A percentile compares a stretch with the other conserved stretches of the same genome.
phyloP scores from a whole-genome alignment of 2,797 vertebrate species.

The Brotula barbata region DNA sequence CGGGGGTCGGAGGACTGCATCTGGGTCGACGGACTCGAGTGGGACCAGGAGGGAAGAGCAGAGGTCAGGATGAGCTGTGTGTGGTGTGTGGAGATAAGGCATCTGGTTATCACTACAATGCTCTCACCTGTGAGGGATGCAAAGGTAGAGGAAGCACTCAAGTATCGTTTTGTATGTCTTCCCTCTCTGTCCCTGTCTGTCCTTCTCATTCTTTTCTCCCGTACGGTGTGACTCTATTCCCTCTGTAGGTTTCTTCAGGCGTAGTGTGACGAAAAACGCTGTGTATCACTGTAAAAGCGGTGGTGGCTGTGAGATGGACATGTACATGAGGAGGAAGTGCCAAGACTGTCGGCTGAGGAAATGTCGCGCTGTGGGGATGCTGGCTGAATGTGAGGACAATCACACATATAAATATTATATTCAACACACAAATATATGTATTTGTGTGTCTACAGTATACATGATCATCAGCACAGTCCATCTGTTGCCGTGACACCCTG shows the following conservation, averaged over 20 bases:
- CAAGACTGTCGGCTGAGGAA: conserved; percentile 94
- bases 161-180: background rate
- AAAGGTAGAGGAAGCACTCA: conserved; percentile 81
- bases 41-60: conserved; percentile 76
- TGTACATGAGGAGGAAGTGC: conserved; percentile 97
- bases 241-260: conserved; percentile 87
- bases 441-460: too few relatives aligned
- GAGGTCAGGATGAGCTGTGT: conserved; percentile 91
- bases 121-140: conserved; percentile 94
- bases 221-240: too few relatives aligned
- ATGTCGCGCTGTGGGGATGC: conserved; percentile 93
- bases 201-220: background rate
- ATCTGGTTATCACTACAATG: conserved; percentile 95
- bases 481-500: background rate
- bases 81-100: conserved; percentile 94
- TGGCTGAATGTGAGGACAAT: conserved; percentile 88
- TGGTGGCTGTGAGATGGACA: conserved; percentile 95
- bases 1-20: conserved; percentile 62
- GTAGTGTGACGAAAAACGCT: conserved; percentile 92
- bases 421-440: too few relatives aligned
- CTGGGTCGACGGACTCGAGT: conserved; percentile 80
- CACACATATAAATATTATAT: too few relatives aligned
- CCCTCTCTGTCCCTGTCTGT: too few relatives aligned
- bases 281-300: conserved; percentile 93
- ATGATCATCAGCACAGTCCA: too few relatives aligned